Evolutionary conservation across 2,888 invertebrate genomes (phyloP).

Genomic region (Polylopha cassiicola): DNA sequence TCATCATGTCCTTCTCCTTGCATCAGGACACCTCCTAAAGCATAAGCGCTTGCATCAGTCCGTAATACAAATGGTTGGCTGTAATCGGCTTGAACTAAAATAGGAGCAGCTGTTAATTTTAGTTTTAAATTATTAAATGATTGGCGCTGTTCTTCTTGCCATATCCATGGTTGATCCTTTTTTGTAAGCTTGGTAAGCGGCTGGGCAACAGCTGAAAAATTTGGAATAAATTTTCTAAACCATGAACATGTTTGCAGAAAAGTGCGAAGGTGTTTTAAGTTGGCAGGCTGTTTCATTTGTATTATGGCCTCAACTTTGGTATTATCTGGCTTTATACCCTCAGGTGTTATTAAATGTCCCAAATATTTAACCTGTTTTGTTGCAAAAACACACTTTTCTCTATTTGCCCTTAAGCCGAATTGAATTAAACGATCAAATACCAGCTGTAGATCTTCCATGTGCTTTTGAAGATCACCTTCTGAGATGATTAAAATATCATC

Average conservation of each 20-base stretch:
- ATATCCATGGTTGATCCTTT: constrained; percentile 26
- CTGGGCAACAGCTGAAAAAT: constrained; percentile 25
- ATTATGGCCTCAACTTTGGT: constrained; percentile 10
- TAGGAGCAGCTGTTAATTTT: constrained; percentile 24
- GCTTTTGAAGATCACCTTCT: constrained; percentile 22
- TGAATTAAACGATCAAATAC: constrained; percentile 17
- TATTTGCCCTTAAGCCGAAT: constrained; percentile 23
- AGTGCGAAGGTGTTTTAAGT: constrained; percentile 18
- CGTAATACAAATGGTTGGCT: constrained; percentile 31
- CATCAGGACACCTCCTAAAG: constrained; percentile 23
- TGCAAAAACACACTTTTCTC: constrained; percentile 16
- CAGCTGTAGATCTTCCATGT: constrained; percentile 23
- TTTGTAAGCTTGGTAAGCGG: constrained; percentile 27
- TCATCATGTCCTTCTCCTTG: constrained; percentile 18
- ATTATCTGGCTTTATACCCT: constrained; percentile 8
- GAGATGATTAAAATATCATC: constrained; percentile 32
- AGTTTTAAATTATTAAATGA: constrained; percentile 25
- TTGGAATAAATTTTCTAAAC: constrained; percentile 34
- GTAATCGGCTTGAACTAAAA: constrained; percentile 25
- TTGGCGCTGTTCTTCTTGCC: constrained; percentile 16
- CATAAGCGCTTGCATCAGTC: constrained; percentile 36
- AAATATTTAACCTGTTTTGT: constrained; percentile 9
- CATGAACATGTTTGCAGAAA: constrained; percentile 36
- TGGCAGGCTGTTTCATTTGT: constrained; percentile 6
- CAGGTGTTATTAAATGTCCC: constrained; percentile 11